Percentiles rank a stretch among this genome's conserved stretches.
These are phyloP conservation scores for Malurus splendens DNA, from an alignment of 2,797 vertebrate genomes.

Conservation along the genomic window DNA sequence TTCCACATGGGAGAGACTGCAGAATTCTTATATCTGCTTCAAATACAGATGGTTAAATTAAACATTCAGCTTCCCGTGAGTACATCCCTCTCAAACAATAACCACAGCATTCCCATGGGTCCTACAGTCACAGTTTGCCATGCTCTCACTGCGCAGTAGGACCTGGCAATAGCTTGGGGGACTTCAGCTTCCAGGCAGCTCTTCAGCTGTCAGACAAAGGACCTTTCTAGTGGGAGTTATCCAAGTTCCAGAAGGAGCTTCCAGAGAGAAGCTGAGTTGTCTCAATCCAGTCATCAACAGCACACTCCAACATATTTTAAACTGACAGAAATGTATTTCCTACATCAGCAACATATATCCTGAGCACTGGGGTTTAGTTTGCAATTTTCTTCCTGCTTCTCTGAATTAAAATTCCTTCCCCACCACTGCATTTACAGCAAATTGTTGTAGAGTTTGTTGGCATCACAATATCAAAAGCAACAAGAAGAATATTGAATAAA, in stretches of 20 bases:
- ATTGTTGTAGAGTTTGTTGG: background rate
- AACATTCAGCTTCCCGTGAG: background rate
- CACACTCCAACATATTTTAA: background rate
- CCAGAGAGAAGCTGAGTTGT: accelerated
- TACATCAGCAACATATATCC: background rate
- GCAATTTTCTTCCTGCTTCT: background rate
- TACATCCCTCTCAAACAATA: background rate
- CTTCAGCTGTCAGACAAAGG: background rate
- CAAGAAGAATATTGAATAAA: background rate
- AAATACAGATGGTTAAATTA: background rate
- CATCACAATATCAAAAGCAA: background rate
- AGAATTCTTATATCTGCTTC: background rate
- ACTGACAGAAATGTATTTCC: background rate
- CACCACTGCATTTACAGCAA: background rate
- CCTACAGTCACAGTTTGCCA: background rate
- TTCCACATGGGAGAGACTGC: background rate
- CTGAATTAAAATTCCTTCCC: background rate
- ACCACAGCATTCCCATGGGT: accelerated
- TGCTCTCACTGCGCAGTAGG: background rate
- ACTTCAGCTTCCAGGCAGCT: background rate
- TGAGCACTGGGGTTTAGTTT: background rate
- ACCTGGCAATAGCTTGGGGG: background rate
- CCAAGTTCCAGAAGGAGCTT: background rate
- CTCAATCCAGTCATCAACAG: background rate
- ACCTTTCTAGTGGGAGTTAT: background rate